A percentile compares a stretch with the other conserved stretches of the same genome.
Conservation (phyloP, 2,113 vertebrate species). For the Oryzias celebensis region DNA sequence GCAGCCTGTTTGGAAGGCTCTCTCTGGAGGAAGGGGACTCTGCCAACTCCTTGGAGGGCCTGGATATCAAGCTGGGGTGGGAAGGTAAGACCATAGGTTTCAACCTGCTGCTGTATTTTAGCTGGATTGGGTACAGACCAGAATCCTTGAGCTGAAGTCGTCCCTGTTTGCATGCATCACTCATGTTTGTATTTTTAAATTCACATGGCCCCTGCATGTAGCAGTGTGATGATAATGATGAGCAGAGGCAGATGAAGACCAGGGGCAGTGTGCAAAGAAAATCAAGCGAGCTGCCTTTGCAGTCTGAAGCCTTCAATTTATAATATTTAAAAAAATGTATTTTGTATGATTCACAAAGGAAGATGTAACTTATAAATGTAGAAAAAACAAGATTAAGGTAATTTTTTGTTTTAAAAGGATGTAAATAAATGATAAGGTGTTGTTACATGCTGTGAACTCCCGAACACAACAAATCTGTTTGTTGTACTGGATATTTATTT, state of each 20-base stretch:
- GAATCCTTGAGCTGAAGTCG: no score
- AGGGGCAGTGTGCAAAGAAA: conserved; percentile 32
- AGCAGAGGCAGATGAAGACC: conserved; percentile 44
- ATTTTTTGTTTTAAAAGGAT: conserved; percentile 1
- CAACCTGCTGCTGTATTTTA: conserved; percentile 6
- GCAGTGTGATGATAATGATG: conserved; percentile 37
- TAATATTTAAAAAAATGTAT: not conserved
- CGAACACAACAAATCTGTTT: not conserved
- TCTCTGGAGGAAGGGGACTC: conserved; percentile 80
- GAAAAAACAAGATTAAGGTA: not conserved
- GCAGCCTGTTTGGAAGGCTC: conserved; percentile 77
- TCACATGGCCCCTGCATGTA: conserved; percentile 38
- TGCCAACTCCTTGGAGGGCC: conserved; percentile 75
- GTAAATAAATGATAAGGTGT: conserved; percentile 1
- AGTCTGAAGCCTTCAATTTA: no score
- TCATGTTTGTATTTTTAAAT: conserved; percentile 15
- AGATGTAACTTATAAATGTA: not conserved
- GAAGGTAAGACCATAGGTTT: conserved; percentile 73
- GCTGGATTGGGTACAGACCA: not conserved
- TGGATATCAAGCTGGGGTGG: conserved; percentile 72
- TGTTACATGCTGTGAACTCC: not conserved
- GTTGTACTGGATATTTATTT: conserved; percentile 31
- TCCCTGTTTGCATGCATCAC: no score
- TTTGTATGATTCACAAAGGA: not conserved
- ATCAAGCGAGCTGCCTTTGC: not conserved